Conservation (phyloP, 2,113 vertebrate species). For the Ancistrus triradiatus region DNA sequence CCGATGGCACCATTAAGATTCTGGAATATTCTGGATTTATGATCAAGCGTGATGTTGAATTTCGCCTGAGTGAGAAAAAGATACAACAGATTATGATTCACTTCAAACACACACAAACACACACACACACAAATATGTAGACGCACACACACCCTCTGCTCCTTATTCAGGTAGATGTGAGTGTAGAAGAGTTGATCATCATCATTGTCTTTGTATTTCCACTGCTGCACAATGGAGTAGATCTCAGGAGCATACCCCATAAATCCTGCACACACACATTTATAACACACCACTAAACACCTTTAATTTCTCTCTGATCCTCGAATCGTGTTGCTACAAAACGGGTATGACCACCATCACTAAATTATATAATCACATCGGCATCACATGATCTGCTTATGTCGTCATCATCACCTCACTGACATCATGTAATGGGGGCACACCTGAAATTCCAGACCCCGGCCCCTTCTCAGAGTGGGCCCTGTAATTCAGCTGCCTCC, state of each 20-base stretch:
- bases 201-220: slow-evolving; percentile 71
- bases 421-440: too few relatives aligned
- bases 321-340: too few relatives aligned
- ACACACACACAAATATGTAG: background rate
- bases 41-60: slow-evolving; percentile 69
- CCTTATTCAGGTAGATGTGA: slow-evolving; percentile 68
- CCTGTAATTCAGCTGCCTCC: too few relatives aligned
- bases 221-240: slow-evolving; percentile 62
- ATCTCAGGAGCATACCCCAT: slow-evolving; percentile 70
- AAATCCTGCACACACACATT: slow-evolving; percentile 59
- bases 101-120: background rate
- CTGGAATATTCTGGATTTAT: slow-evolving; percentile 75
- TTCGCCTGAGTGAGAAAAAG: slow-evolving; percentile 59
- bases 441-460: too few relatives aligned
- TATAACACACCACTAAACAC: slow-evolving; percentile 11
- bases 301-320: too few relatives aligned
- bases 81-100: background rate
- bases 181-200: slow-evolving; percentile 78
- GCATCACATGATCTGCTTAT: too few relatives aligned
- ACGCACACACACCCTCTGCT: slow-evolving; percentile 58
- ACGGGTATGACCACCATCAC: too few relatives aligned
- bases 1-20: slow-evolving; percentile 78
- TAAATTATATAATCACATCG: too few relatives aligned
- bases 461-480: too few relatives aligned
- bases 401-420: too few relatives aligned